Conservation (phyloP, 2,113 vertebrate species). For the Platycercus adscitus region DNA sequence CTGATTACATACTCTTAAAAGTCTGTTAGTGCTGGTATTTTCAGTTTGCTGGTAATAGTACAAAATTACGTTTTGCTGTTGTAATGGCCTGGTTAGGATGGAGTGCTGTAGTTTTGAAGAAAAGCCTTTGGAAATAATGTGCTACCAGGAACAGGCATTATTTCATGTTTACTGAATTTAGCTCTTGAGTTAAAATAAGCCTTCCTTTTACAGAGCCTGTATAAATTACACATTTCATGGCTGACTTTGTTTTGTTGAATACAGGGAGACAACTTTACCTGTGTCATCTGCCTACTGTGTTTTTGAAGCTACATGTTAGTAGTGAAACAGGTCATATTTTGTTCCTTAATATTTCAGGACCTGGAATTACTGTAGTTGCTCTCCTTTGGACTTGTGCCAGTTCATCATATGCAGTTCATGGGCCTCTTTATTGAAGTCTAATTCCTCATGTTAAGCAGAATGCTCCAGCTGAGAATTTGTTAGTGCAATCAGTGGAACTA, state of each 20-base stretch:
- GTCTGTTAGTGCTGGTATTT: neutral
- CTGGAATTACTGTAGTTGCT: neutral
- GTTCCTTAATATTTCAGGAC: neutral
- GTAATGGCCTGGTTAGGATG: neutral
- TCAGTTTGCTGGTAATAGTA: neutral
- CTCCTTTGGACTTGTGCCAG: neutral
- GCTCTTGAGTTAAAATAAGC: neutral
- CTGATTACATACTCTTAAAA: neutral
- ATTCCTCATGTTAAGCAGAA: neutral
- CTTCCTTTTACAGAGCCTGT: neutral
- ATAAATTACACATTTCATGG: neutral
- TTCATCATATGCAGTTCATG: neutral
- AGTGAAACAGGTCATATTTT: neutral
- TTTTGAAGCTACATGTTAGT: neutral
- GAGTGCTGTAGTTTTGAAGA: neutral
- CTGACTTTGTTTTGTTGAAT: neutral
- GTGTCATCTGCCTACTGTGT: neutral
- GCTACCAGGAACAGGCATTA: neutral
- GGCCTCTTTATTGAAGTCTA: neutral
- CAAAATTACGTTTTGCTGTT: neutral
- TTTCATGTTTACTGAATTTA: neutral
- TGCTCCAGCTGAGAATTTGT: neutral
- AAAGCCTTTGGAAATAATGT: neutral
- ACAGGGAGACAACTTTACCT: neutral
- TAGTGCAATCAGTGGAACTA: neutral